Conservation (phyloP, 2,113 vertebrate species). For the Lophura nycthemera region DNA sequence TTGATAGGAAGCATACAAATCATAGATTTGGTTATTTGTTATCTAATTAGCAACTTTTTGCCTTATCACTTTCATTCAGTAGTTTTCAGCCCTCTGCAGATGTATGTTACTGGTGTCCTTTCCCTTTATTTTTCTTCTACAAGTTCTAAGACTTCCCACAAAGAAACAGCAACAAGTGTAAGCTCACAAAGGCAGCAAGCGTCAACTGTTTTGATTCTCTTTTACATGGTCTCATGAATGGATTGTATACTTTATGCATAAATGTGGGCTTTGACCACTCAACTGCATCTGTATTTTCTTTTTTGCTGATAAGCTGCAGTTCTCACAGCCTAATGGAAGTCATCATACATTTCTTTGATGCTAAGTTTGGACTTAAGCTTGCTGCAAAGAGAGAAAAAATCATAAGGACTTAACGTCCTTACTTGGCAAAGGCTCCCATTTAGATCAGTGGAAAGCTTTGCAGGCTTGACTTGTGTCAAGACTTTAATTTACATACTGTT, state of each 20-base stretch:
- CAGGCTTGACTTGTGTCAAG: not conserved
- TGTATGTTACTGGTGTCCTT: not conserved
- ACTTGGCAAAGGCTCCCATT: not conserved
- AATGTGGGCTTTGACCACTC: not conserved
- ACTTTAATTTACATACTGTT: not conserved
- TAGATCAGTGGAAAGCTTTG: not conserved
- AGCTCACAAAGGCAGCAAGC: not conserved
- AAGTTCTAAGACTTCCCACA: not conserved
- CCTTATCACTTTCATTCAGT: not conserved
- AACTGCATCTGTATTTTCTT: not conserved
- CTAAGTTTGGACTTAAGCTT: not conserved
- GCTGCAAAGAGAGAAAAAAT: not conserved
- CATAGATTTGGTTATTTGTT: not conserved
- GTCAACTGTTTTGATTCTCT: not conserved
- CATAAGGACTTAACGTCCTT: not conserved
- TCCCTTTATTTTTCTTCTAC: not conserved
- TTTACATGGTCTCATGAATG: not conserved
- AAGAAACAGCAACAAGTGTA: not conserved
- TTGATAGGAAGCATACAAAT: not conserved
- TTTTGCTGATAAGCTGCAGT: not conserved
- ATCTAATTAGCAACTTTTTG: not conserved
- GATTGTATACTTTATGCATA: not conserved
- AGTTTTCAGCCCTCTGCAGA: not conserved
- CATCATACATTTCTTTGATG: not conserved
- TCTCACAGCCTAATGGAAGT: not conserved